Percentiles rank a stretch among this genome's conserved stretches.
Evolutionary conservation across 2,797 vertebrate species (phyloP).

Genomic region (Sandelia bainsii): DNA sequence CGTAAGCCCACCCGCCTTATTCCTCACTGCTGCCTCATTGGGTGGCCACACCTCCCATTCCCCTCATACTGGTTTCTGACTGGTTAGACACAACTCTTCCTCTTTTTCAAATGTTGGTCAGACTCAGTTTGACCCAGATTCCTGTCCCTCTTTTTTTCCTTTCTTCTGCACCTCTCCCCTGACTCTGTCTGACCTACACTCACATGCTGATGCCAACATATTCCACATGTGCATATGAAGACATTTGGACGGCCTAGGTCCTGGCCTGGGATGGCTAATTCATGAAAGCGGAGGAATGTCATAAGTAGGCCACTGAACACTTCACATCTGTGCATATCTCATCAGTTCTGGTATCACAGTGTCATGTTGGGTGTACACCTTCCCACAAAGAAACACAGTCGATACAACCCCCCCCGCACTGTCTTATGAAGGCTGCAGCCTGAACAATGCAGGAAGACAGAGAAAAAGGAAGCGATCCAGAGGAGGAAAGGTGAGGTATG

Average conservation of each 20-base stretch:
- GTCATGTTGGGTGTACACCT: neutral
- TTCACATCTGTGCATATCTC: constrained; percentile 6
- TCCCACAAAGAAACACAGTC: neutral
- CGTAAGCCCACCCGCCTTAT: constrained; percentile 49
- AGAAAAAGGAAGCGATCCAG: constrained; percentile 47
- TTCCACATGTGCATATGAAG: constrained; percentile 73
- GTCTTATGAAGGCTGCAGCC: too few relatives aligned
- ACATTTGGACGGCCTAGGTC: constrained; percentile 42
- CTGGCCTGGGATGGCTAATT: constrained; percentile 41
- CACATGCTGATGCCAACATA: constrained; percentile 43
- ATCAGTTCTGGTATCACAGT: neutral
- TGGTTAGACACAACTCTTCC: constrained; percentile 68
- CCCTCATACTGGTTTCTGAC: constrained; percentile 52
- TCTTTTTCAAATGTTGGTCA: constrained; percentile 79
- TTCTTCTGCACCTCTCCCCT: constrained; percentile 22
- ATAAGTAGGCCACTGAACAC: constrained; percentile 47
- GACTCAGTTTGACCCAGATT: constrained; percentile 79
- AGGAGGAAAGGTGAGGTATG: constrained; percentile 49
- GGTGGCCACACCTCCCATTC: constrained; percentile 48
- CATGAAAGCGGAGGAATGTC: constrained; percentile 39
- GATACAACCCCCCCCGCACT: constrained; percentile 61
- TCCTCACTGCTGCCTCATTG: constrained; percentile 62
- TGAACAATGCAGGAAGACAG: constrained; percentile 60
- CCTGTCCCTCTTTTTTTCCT: constrained; percentile 28
- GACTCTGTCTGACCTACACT: constrained; percentile 52